Conservation (phyloP, 2,113 vertebrate species). For the Bufo gargarizans region DNA sequence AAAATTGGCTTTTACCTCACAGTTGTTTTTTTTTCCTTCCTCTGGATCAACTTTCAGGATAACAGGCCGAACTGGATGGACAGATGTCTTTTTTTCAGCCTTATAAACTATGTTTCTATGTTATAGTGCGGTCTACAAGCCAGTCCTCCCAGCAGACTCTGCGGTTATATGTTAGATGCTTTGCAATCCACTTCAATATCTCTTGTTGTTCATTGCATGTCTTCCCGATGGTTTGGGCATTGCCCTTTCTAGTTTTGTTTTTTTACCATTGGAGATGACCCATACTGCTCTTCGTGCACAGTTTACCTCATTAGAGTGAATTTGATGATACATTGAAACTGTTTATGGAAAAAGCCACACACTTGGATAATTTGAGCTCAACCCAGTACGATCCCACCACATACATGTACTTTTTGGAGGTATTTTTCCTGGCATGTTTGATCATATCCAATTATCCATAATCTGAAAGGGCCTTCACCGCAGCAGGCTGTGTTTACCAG, state of each 20-base stretch:
- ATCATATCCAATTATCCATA: constrained; percentile 40
- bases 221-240: background rate
- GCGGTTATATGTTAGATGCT: background rate
- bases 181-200: background rate
- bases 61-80: too few species aligned
- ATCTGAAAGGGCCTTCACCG: background rate
- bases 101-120: too few species aligned
- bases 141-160: background rate
- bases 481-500: constrained; percentile 32
- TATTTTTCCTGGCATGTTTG: constrained; percentile 24
- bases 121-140: background rate
- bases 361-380: constrained; percentile 17
- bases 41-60: too few species aligned
- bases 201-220: background rate
- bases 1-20: too few species aligned
- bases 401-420: constrained; percentile 20
- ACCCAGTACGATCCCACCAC: constrained; percentile 38
- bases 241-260: background rate
- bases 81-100: too few species aligned
- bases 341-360: constrained; percentile 22
- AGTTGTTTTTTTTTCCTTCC: too few species aligned
- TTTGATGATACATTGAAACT: constrained; percentile 35
- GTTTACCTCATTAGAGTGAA: constrained; percentile 30
- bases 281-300: background rate
- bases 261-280: background rate